A percentile compares a stretch with the other conserved stretches of the same genome.
These are phyloP conservation scores for Dusona sp. DNA, from an alignment of 2,888 invertebrate species.

Conservation along the genomic window DNA sequence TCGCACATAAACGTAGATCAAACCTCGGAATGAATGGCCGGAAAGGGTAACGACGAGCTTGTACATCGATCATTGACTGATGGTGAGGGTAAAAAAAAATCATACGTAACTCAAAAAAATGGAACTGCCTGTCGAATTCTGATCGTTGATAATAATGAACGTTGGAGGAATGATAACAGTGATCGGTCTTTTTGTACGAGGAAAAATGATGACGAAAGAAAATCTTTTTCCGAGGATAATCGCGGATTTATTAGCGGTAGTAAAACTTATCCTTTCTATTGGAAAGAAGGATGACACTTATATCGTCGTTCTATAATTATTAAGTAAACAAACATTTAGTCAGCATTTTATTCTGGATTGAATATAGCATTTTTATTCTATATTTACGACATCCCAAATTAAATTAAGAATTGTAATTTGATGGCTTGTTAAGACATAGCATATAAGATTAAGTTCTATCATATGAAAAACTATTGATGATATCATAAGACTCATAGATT, in stretches of 20 bases:
- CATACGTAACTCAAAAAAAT: conserved; percentile 50
- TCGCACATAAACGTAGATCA: conserved; percentile 80
- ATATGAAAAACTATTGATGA: no score
- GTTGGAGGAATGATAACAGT: conserved; percentile 31
- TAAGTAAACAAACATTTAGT: background rate
- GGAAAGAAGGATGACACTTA: background rate
- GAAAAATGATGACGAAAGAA: conserved; percentile 18
- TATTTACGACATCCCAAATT: background rate
- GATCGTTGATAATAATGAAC: conserved; percentile 50
- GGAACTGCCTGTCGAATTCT: conserved; percentile 35
- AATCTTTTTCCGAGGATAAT: conserved; percentile 18
- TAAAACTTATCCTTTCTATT: conserved; percentile 17
- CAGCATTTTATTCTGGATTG: background rate
- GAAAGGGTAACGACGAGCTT: conserved; percentile 81
- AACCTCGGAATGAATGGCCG: conserved; percentile 78
- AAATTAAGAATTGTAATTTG: background rate
- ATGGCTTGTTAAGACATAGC: no score
- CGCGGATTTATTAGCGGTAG: conserved; percentile 39
- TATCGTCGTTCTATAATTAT: background rate
- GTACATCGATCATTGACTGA: conserved; percentile 74
- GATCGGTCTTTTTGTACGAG: conserved; percentile 35
- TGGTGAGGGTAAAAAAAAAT: conserved; percentile 48
- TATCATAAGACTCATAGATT: background rate
- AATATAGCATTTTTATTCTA: background rate
- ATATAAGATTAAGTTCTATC: no score